Evolutionary conservation across 2,888 invertebrate genomes (phyloP), one percentile per base, ranked within the genome.

Genomic region (Stictocephala bisonia): DNA sequence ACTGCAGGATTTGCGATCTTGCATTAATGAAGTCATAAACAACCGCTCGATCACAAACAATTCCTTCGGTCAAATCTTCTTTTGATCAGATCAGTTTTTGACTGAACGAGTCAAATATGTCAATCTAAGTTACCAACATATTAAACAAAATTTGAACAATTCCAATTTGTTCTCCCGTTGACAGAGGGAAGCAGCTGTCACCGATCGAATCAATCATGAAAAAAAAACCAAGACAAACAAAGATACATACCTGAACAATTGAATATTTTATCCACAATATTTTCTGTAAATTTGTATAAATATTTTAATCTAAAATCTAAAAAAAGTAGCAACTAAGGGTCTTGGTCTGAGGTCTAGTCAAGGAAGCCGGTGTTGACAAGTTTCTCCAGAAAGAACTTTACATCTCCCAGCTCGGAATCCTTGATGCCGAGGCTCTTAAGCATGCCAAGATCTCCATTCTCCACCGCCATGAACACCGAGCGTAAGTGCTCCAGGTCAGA

Each of bases 371-470:
- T 97, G 85, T 95, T 95, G 74, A 96, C 95, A 82, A 97, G 89
- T 85, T 96, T 96, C 87, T 96, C 96, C 82, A 97, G 88, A 89
- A 97, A 97, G 87, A 96, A 96, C 84, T 96, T 96, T 71, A 97
- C 96, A 83, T 97, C 96, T 18, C 96, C 96, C 77, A 97, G 88
- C 83, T 96, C 96, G 0, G 95, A 96, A 84, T 97, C 96, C 85
- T 96, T 96, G 85, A 97, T 96, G 79, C 96, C 96, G 76, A 97
- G 88, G 11, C 95, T 95, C 83, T 96, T 96, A 74, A 97, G 87
- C 93, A 96, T 95, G 74, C 96, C 95, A 75, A 96, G 88, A 84
- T 97, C 96, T 13, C 96, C 96, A 83, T 96, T 96, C 84, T 96
- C 96, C 31, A 96, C 96, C 9, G 96, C 96, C 92, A 96, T 94